Base-by-base conservation (phyloP, 1,140 invertebrate genomes). In the Platorchestia sp. region DNA sequence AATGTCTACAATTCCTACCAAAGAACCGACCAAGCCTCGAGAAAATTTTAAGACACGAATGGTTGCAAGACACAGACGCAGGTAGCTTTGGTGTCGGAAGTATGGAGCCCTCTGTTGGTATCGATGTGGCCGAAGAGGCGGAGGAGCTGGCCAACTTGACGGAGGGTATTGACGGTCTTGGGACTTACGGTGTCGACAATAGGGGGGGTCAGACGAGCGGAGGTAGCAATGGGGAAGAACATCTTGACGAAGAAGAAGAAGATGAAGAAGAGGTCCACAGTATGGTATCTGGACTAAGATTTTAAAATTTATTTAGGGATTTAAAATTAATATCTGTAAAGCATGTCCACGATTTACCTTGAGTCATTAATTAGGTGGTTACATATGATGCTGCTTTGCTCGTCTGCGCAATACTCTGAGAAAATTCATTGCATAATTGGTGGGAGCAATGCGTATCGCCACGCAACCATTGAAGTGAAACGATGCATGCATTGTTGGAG, bases 31-130 rank as follows among this genome's bases (percentile, higher is more conserved):
- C 97, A 41, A 97, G 97, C 22, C 96, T 98, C 27, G 97, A 98
- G 95, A 97, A 98, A 59, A 97, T 98, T 96, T 97, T 98, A 3
- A 96, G 97, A 59, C 98, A 98, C 97, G 97, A 97, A 0, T 98
- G 98, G 98, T 95, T 97, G 96, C 96, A 86, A 95, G 96, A 42
- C 47, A 42, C n/a, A 41, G 95, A 95, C 19, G 42, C 95, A 41
- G 95, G 95, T 95, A 96, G 95, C 95, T 91, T 95, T 41, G 95
- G 95, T 27, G 95, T 59, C 22, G 87, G 95, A 43, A 75, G 95
- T 93, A 89, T 95, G 41, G 91, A 95, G 10, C 40, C 91, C 3
- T 19, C 45, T 45, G 91, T 93, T 40, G 14, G 42, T 14, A 90
- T 45, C 41, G 91, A 93, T n/a, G 91, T 45, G 0, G 91, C 43